Conservation (phyloP, 2,797 vertebrate species). For the Sebastes steindachneri region DNA sequence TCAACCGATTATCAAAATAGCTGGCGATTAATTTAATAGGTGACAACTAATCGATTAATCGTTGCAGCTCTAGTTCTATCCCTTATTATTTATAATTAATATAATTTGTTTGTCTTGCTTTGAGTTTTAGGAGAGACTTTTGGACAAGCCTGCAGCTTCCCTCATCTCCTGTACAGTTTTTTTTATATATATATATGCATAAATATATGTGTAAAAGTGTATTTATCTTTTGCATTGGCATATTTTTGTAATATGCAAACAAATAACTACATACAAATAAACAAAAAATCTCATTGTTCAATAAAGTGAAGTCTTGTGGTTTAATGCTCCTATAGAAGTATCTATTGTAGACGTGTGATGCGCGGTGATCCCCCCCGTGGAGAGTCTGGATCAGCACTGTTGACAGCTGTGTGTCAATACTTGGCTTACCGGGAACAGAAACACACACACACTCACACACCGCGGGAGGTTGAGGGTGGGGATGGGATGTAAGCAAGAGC, state of each 20-base stretch:
- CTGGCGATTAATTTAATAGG: no score
- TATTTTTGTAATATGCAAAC: not conserved
- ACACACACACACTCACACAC: conserved; percentile 46
- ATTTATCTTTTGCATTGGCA: not conserved
- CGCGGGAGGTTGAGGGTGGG: conserved; percentile 58
- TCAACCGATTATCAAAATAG: no score
- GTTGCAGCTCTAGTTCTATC: not conserved
- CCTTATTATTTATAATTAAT: not conserved
- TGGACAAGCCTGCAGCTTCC: not conserved
- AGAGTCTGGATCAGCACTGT: conserved; percentile 43
- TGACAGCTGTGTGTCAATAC: conserved; percentile 68
- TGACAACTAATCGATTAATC: no score
- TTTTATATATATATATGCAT: not conserved
- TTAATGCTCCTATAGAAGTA: conserved; percentile 1
- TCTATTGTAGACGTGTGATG: conserved; percentile 18
- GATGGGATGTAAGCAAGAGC: conserved; percentile 40
- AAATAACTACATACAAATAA: not conserved
- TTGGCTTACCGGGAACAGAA: conserved; percentile 44
- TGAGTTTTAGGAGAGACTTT: not conserved
- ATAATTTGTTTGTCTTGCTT: not conserved
- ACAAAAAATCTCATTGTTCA: not conserved
- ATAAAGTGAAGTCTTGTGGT: not conserved
- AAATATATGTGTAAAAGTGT: not conserved
- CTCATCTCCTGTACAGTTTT: not conserved
- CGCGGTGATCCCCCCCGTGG: conserved; percentile 8